phyloP scores from a whole-genome alignment of 2,888 invertebrate species.

The Leucania comma region DNA sequence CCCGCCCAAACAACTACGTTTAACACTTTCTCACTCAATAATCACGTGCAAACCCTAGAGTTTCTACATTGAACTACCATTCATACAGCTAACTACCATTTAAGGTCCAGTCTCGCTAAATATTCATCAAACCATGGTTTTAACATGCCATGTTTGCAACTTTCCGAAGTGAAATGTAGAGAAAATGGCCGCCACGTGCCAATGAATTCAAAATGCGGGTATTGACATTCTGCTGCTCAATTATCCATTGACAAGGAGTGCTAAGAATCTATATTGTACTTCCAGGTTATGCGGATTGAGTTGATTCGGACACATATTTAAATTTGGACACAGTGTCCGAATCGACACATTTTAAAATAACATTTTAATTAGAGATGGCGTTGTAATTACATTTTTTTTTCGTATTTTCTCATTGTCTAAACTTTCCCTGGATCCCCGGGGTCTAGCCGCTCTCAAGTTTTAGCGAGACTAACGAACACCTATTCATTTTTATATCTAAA shows the following conservation, averaged over 20 bases:
- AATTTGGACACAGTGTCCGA: no score
- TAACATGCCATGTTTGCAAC: constrained; percentile 56
- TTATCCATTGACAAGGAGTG: constrained; percentile 42
- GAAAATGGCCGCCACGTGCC: constrained; percentile 63
- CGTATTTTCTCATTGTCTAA: no score
- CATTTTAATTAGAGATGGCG: no score
- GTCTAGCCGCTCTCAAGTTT: no score
- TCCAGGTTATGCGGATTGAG: constrained; percentile 4
- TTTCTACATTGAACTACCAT: constrained; percentile 33
- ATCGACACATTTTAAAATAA: no score
- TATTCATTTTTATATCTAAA: no score
- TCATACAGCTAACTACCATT: constrained; percentile 25
- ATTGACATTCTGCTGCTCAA: constrained; percentile 36
- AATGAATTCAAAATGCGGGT: constrained; percentile 59
- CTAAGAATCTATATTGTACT: constrained; percentile 25
- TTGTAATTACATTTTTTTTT: no score
- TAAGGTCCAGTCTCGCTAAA: constrained; percentile 34
- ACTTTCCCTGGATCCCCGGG: no score
- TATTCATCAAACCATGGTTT: constrained; percentile 58
- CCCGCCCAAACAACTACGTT: constrained; percentile 2
- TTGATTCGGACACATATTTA: no score
- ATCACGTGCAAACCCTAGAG: constrained; percentile 20
- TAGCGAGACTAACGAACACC: no score
- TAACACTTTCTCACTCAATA: constrained; percentile 35
- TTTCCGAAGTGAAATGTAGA: constrained; percentile 73